Evolutionary conservation across 2,113 vertebrate genomes (phyloP).

Genomic region (Cardinalis cardinalis): DNA sequence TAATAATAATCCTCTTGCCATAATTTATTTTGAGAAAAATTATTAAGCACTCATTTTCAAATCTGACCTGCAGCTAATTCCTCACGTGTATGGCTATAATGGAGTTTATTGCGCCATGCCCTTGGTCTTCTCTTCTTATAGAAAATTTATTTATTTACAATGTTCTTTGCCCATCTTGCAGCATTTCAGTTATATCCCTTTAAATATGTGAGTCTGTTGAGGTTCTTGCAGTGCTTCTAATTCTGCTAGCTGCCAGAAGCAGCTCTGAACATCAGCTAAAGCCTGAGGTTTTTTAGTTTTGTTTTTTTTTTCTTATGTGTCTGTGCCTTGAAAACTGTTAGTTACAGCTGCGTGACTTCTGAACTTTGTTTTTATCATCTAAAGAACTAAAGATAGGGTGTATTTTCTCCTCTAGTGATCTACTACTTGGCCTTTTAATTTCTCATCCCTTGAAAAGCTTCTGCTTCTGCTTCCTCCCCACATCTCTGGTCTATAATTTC

Average conservation of each 20-base stretch:
- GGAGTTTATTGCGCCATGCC: neutral
- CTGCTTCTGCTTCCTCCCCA: neutral
- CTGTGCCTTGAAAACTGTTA: neutral
- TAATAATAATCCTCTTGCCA: neutral
- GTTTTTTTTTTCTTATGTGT: neutral
- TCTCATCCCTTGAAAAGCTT: neutral
- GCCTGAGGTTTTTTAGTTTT: neutral
- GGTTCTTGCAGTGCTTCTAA: neutral
- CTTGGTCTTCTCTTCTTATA: neutral
- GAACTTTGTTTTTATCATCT: neutral
- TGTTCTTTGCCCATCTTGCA: neutral
- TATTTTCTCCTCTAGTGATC: slow-evolving; percentile 35
- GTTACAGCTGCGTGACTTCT: neutral
- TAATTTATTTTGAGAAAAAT: neutral
- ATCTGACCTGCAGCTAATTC: neutral
- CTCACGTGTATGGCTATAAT: neutral
- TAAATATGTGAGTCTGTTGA: neutral
- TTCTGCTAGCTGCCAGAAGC: neutral
- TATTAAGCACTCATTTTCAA: neutral
- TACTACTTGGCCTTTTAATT: neutral
- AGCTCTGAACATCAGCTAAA: neutral
- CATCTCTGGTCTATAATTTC: neutral
- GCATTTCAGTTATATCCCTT: neutral
- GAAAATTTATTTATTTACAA: neutral
- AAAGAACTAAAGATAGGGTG: neutral